These are phyloP conservation scores for Caenorhabditis panamensis DNA, from an alignment of 2,888 invertebrate species.

Conservation along the genomic window DNA sequence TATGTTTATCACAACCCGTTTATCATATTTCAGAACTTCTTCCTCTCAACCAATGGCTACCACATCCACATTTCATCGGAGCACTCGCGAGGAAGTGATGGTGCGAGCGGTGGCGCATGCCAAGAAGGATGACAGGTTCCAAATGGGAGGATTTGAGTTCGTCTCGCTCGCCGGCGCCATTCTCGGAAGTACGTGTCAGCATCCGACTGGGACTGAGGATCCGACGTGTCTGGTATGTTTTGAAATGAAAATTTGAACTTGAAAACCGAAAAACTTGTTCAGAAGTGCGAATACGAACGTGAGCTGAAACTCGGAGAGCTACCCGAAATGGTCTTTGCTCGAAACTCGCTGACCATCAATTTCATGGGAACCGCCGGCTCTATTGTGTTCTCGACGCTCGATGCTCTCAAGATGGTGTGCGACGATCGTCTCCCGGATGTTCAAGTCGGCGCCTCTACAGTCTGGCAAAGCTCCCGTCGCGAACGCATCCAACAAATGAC, in stretches of 20 bases:
- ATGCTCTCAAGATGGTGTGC: constrained; percentile 89
- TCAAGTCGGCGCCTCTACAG: constrained; percentile 76
- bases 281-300: constrained; percentile 72
- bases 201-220: constrained; percentile 36
- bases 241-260: neutral
- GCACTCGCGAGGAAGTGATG: constrained; percentile 48
- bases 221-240: constrained; percentile 59
- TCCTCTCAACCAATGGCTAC: neutral
- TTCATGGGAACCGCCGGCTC: constrained; percentile 83
- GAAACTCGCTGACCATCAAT: constrained; percentile 87
- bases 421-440: constrained; percentile 77
- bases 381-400: constrained; percentile 92
- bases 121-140: constrained; percentile 24
- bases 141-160: constrained; percentile 59
- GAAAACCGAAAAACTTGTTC: constrained; percentile 32
- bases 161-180: constrained; percentile 68
- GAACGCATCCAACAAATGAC: constrained; percentile 59
- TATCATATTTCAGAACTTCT: neutral
- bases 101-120: constrained; percentile 41
- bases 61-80: neutral
- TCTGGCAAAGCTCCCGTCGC: constrained; percentile 75
- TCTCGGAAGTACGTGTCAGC: constrained; percentile 69
- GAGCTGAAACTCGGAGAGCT: constrained; percentile 74
- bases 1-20: neutral
- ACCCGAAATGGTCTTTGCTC: constrained; percentile 98